Base-by-base conservation (phyloP, 1,140 invertebrate genomes). In the Nebria ingens region DNA sequence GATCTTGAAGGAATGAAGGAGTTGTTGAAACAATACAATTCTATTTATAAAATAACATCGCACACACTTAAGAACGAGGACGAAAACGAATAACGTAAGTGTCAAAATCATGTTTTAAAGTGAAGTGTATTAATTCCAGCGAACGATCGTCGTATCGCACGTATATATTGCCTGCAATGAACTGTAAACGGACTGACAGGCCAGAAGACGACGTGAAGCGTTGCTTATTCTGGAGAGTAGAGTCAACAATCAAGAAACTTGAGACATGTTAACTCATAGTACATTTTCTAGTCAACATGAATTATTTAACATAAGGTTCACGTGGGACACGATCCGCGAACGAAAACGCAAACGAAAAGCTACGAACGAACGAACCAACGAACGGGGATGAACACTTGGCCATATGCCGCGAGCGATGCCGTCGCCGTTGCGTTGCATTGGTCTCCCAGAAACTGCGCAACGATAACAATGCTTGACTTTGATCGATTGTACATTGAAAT, bases 201-300 rank as follows among this genome's bases (percentile, higher is more conserved):
- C n/a, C n/a, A n/a, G n/a, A n/a, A n/a, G n/a, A n/a, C n/a, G n/a
- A n/a, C 25, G n/a, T n/a, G 25, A n/a, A 34, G 25, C 25, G n/a
- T n/a, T n/a, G 25, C 25, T 34, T 34, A 34, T 34, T 34, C 25
- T 45, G 40, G 15, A 45, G 40, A 12, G 40, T 17, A 45, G 17
- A 45, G 40, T 45, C 40, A 45, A 45, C 40, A 45, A 17, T 45
- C 40, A 45, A 45, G 40, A 45, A 45, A 45, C 40, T 45, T 45
- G 40, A 45, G 15, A 45, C 40, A 45, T 45, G 40, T 45, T 17
- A 45, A 45, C 40, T 45, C 17, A 45, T 45, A 45, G 40, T 45
- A 45, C 40, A 45, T 45, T 45, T 45, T 45, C 40, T 45, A 45
- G 40, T 45, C 40, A 45, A 45, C 40, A 45, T 45, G 17, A 17